phyloP scores from a whole-genome alignment of 2,888 invertebrate genomes.

The Drosophila mimetica region DNA sequence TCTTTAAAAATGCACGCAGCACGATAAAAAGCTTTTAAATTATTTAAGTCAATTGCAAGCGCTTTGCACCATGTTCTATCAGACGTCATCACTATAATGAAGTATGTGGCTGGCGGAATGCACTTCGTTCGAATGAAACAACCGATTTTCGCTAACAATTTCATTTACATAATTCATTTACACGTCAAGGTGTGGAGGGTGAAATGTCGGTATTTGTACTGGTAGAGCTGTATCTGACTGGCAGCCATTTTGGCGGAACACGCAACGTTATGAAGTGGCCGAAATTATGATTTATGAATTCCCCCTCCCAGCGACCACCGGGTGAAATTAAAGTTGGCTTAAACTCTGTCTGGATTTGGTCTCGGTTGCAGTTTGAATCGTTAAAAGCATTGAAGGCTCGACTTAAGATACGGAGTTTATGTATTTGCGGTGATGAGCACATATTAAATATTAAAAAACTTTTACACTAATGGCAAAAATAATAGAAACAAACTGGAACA shows the following conservation, averaged over 20 bases:
- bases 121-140: constrained; percentile 38
- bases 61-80: constrained; percentile 4
- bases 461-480: too few relatives aligned
- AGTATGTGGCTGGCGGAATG: constrained; percentile 15
- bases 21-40: constrained; percentile 20
- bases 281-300: constrained; percentile 69
- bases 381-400: background rate
- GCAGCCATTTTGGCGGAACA: constrained; percentile 55
- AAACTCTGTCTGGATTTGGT: background rate
- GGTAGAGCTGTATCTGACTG: constrained; percentile 32
- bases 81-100: constrained; percentile 6
- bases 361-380: background rate
- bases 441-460: too few relatives aligned
- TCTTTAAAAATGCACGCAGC: constrained; percentile 54
- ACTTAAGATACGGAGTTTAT: background rate
- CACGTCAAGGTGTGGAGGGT: constrained; percentile 57
- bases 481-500: too few relatives aligned
- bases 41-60: constrained; percentile 21
- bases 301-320: background rate
- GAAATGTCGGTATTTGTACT: background rate
- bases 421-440: too few relatives aligned
- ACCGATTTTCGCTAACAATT: constrained; percentile 55
- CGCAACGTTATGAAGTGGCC: constrained; percentile 63
- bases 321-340: constrained; percentile 3
- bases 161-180: constrained; percentile 74